phyloP scores from a whole-genome alignment of 1,140 invertebrate species.

The Proales similis region DNA sequence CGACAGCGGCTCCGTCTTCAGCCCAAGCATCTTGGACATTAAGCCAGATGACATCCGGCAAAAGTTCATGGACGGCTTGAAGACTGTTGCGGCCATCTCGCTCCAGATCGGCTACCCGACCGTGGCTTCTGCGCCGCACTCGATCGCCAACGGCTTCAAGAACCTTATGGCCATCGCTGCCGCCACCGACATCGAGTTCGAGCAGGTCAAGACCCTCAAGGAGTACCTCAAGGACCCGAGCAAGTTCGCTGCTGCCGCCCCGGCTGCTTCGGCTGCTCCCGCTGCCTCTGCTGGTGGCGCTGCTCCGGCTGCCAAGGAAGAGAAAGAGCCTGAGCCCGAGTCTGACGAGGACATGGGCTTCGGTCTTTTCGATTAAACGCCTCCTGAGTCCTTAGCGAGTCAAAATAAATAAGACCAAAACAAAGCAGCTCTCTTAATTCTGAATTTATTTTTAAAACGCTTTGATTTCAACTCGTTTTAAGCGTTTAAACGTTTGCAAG shows the following conservation, averaged over 20 bases:
- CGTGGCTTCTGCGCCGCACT: conserved; percentile 88
- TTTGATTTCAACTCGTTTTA: not conserved
- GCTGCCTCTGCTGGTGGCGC: conserved; percentile 58
- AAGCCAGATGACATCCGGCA: conserved; percentile 85
- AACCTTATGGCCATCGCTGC: conserved; percentile 91
- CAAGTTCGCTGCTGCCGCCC: conserved; percentile 67
- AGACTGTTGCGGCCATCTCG: conserved; percentile 86
- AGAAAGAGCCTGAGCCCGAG: conserved; percentile 64
- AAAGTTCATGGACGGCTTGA: conserved; percentile 83
- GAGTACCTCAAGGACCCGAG: conserved; percentile 70
- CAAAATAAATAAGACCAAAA: conserved; percentile 28
- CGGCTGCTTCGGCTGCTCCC: conserved; percentile 59
- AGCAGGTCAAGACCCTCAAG: conserved; percentile 77
- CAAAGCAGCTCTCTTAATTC: not conserved
- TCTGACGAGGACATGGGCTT: conserved; percentile 85
- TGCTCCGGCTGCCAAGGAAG: conserved; percentile 60
- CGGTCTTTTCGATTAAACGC: conserved; percentile 55
- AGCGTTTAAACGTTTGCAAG: conserved; percentile 57
- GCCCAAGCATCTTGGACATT: conserved; percentile 91
- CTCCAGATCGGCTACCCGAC: conserved; percentile 90
- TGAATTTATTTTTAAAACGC: not conserved
- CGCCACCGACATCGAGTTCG: conserved; percentile 86
- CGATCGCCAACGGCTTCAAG: conserved; percentile 94
- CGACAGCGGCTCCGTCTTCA: conserved; percentile 94
- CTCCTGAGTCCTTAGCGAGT: conserved; percentile 17